Evolutionary conservation across 35 echinoderm and acorn worm genomes (phyloP).

Genomic region (Heliocidaris tuberculata): DNA sequence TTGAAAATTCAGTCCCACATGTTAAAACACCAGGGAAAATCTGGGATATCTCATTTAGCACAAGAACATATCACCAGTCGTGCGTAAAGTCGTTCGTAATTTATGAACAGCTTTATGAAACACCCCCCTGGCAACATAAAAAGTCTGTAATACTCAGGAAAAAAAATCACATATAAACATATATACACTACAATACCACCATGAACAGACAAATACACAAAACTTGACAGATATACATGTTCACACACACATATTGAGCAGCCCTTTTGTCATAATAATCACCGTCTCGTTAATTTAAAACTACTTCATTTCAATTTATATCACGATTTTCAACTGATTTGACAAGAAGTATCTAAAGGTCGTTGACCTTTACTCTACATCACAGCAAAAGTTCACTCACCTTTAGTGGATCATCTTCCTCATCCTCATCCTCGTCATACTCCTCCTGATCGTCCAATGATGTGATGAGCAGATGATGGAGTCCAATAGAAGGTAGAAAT

Average conservation of each 20-base stretch:
- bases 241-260: background rate
- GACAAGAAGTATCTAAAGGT: background rate
- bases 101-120: no score
- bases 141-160: background rate
- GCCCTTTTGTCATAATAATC: background rate
- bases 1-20: no score
- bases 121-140: no score
- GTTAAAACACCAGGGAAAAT: no score
- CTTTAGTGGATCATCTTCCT: conserved; percentile 31
- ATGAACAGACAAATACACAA: background rate
- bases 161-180: background rate
- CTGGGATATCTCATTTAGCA: no score
- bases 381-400: conserved; percentile 27
- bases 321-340: background rate
- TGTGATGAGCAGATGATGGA: background rate
- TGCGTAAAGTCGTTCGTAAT: no score
- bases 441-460: conserved; percentile 21
- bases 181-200: background rate
- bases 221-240: no score
- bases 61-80: no score
- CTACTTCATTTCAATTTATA: background rate
- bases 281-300: background rate
- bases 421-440: conserved; percentile 30
- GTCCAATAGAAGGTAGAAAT: background rate
- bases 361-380: background rate